Conservation (phyloP, 1,140 invertebrate species). For the Drosophila nebulosa region DNA sequence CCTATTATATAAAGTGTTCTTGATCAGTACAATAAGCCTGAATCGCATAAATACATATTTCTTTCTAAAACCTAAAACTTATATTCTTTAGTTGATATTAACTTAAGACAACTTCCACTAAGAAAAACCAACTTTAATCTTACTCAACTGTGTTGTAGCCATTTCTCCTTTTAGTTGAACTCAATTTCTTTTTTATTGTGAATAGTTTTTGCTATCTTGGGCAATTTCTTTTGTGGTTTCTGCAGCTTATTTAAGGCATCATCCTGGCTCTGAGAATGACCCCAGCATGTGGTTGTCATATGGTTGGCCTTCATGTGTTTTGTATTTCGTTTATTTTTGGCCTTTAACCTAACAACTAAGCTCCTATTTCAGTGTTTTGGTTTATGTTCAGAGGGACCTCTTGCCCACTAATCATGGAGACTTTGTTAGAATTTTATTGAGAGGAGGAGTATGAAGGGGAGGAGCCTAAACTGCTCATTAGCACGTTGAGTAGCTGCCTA, state of each 20-base stretch:
- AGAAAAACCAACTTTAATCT: background rate
- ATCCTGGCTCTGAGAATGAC: background rate
- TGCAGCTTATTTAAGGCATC: slow-evolving; percentile 34
- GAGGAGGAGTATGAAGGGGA: background rate
- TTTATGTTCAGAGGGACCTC: background rate
- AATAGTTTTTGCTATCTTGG: slow-evolving; percentile 51
- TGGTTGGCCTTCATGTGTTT: slow-evolving; percentile 12
- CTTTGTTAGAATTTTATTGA: slow-evolving; percentile 60
- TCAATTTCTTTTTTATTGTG: background rate
- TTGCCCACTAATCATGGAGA: slow-evolving; percentile 61
- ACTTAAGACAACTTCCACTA: no score
- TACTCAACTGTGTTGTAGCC: background rate
- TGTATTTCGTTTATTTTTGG: slow-evolving; percentile 29
- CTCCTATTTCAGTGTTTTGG: slow-evolving; percentile 6
- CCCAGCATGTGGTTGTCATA: slow-evolving; percentile 30
- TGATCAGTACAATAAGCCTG: no score
- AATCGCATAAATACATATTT: no score
- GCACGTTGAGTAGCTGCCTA: slow-evolving; percentile 61
- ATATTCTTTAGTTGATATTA: no score
- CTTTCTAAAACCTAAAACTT: no score
- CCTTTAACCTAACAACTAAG: background rate
- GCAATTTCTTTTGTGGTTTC: slow-evolving; percentile 37
- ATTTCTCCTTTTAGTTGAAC: no score
- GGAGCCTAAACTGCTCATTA: slow-evolving; percentile 46
- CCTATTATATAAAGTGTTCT: no score